Conservation (phyloP, 2,888 invertebrate genomes). For the Griposia aprilina region DNA sequence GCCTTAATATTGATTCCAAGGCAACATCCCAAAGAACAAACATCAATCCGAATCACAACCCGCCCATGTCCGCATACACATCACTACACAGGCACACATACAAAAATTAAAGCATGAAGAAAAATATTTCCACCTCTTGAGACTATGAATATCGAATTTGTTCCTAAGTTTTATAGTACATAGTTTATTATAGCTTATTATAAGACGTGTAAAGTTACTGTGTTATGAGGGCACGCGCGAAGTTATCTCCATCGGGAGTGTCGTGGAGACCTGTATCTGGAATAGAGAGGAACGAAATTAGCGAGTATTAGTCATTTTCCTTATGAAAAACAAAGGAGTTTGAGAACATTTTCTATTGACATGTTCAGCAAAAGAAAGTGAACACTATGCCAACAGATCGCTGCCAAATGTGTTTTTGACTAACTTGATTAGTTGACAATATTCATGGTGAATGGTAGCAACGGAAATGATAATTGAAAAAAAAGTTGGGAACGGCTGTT, state of each 20-base stretch:
- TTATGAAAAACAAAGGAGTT: neutral
- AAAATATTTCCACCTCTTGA: conserved; percentile 83
- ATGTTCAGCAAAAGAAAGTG: neutral
- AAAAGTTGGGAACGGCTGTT: neutral
- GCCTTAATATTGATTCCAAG: conserved; percentile 49
- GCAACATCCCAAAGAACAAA: conserved; percentile 40
- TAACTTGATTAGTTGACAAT: neutral
- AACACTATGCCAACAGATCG: neutral
- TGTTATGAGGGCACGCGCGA: conserved; percentile 88
- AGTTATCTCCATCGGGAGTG: conserved; percentile 82
- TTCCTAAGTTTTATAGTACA: conserved; percentile 86
- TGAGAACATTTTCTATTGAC: neutral
- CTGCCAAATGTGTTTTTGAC: neutral
- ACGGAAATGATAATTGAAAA: neutral
- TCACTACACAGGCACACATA: conserved; percentile 71
- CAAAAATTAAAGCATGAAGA: conserved; percentile 89
- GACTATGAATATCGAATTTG: conserved; percentile 87
- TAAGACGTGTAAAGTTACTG: conserved; percentile 75
- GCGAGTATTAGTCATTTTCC: neutral
- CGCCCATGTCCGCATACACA: conserved; percentile 64
- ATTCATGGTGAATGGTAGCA: neutral
- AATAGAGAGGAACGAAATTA: conserved; percentile 19
- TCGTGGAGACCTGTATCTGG: conserved; percentile 79
- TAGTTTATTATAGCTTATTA: conserved; percentile 83
- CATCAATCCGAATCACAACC: conserved; percentile 64